Evolutionary conservation across 2,113 vertebrate species (phyloP).

Genomic region (Falcunculus frontatus): DNA sequence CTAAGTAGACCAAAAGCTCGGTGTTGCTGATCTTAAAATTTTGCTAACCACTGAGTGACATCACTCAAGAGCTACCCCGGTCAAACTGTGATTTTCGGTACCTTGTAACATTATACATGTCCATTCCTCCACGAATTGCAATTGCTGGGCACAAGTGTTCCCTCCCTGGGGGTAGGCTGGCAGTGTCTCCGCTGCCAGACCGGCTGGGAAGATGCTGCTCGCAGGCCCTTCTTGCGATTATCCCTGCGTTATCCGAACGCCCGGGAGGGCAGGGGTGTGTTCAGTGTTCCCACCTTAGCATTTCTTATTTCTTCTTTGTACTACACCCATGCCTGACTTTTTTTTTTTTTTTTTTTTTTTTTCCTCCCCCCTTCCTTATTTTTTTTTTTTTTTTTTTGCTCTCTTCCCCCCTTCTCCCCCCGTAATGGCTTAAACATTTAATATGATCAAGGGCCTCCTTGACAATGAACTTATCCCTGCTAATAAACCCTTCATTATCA

Average conservation of each 20-base stretch:
- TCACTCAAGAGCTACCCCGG: background rate
- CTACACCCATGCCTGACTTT: too few species aligned
- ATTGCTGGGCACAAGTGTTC: accelerated
- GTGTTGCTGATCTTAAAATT: slow-evolving; percentile 31
- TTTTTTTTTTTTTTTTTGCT: background rate
- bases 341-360: background rate
- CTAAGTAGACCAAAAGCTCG: slow-evolving; percentile 16
- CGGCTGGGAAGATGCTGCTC: accelerated
- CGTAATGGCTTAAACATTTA: background rate
- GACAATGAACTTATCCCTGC: background rate
- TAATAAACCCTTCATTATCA: background rate
- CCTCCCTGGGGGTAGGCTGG: background rate
- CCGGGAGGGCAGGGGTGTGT: background rate
- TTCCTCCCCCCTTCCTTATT: accelerated
- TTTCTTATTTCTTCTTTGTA: background rate
- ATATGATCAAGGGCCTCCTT: background rate
- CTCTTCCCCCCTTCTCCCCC: accelerated
- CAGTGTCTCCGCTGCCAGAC: too few species aligned
- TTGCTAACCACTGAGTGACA: background rate
- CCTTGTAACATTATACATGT: background rate
- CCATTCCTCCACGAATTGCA: background rate
- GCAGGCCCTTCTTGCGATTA: accelerated
- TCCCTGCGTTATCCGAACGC: accelerated
- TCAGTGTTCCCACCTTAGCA: background rate
- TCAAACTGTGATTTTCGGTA: background rate